phyloP scores from a whole-genome alignment of 2,888 invertebrate genomes.

The Taphrorychus bicolor region DNA sequence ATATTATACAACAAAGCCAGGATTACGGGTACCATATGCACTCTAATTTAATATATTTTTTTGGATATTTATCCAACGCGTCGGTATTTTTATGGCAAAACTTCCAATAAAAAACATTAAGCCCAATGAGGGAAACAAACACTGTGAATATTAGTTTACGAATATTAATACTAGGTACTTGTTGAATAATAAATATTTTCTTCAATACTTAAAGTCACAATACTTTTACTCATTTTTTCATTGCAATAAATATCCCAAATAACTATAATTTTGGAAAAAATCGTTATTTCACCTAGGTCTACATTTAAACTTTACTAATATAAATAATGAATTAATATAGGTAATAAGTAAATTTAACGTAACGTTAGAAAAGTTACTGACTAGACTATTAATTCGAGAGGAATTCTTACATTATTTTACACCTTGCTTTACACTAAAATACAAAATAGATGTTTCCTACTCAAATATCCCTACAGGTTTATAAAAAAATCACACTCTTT shows the following conservation, averaged over 20 bases:
- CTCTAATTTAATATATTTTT: no score
- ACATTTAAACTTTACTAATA: no score
- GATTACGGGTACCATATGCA: background rate
- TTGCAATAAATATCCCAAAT: no score
- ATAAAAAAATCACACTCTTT: slow-evolving; percentile 47
- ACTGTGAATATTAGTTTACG: background rate
- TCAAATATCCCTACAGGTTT: slow-evolving; percentile 28
- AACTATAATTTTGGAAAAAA: no score
- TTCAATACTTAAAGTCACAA: background rate
- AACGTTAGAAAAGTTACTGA: background rate
- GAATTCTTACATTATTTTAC: background rate
- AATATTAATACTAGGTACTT: no score
- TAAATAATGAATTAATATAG: no score
- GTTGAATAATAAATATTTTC: background rate
- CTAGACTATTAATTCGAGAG: background rate
- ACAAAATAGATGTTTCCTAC: slow-evolving; percentile 49
- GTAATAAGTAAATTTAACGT: no score
- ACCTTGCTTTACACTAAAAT: slow-evolving; percentile 40
- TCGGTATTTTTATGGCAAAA: no score
- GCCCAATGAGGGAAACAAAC: background rate
- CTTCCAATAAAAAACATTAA: no score
- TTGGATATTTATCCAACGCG: no score
- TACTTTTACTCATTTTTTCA: background rate
- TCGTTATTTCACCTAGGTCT: no score
- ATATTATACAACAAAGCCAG: background rate